Evolutionary conservation across 2,797 vertebrate species (phyloP).

Genomic region (Propithecus perrieri): DNA sequence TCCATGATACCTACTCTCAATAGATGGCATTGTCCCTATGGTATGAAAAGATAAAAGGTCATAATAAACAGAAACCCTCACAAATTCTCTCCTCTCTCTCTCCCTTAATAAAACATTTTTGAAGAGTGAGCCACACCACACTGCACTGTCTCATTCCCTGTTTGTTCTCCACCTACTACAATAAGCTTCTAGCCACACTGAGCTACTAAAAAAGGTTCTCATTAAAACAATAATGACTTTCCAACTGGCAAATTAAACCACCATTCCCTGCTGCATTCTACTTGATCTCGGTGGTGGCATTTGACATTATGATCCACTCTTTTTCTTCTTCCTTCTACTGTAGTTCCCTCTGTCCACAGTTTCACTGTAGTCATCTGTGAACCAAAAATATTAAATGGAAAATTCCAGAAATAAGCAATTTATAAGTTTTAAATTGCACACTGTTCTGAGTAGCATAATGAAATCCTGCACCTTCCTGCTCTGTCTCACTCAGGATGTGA

Average conservation of each 20-base stretch:
- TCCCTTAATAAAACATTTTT: background rate
- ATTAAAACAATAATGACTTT: background rate
- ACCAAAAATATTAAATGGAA: background rate
- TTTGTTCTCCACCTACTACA: background rate
- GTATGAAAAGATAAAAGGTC: background rate
- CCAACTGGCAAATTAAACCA: background rate
- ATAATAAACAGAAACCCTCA: background rate
- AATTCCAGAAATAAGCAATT: background rate
- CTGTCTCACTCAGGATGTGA: background rate
- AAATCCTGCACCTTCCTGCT: background rate
- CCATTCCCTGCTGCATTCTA: background rate
- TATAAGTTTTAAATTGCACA: background rate
- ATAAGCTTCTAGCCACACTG: background rate
- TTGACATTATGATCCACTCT: background rate
- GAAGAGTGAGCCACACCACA: background rate
- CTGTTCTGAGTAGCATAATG: background rate
- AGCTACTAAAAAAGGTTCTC: background rate
- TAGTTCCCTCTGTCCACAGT: background rate
- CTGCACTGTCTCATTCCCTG: background rate
- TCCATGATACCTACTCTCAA: background rate
- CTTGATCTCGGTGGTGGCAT: background rate
- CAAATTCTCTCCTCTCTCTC: background rate
- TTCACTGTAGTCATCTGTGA: background rate
- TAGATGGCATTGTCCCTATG: background rate
- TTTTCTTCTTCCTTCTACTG: background rate